These are phyloP conservation scores for Nettapus auritus DNA, from an alignment of 2,113 vertebrate species.

Conservation along the genomic window DNA sequence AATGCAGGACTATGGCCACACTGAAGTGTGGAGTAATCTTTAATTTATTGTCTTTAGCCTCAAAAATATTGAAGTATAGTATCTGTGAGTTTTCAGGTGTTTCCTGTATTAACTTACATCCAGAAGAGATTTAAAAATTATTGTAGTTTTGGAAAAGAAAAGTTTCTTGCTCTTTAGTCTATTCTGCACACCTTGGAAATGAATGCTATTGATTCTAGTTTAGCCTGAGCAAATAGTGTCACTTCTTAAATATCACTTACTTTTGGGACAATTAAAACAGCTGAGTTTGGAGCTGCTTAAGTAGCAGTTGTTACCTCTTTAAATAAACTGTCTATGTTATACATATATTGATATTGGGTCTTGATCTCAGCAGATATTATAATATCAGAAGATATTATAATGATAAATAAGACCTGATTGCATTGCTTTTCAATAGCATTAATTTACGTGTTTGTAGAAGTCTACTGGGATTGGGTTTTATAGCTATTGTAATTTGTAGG, in stretches of 20 bases:
- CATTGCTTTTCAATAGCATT: constrained; percentile 77
- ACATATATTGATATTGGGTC: constrained; percentile 60
- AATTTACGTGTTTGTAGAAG: constrained; percentile 81
- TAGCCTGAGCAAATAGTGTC: constrained; percentile 42
- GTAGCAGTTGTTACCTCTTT: constrained; percentile 67
- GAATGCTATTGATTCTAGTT: constrained; percentile 3
- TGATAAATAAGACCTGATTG: constrained; percentile 81
- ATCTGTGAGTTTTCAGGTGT: constrained; percentile 9
- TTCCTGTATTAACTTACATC: constrained; percentile 11
- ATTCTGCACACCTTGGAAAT: not conserved
- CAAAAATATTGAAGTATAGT: not conserved
- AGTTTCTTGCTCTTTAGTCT: constrained; percentile 51
- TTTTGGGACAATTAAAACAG: constrained; percentile 69
- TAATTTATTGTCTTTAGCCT: not conserved
- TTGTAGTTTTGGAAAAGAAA: constrained; percentile 58
- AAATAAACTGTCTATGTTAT: constrained; percentile 65
- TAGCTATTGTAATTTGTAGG: constrained; percentile 67
- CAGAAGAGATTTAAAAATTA: constrained; percentile 43
- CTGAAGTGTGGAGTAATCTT: not conserved
- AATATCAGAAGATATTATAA: constrained; percentile 75
- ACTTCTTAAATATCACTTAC: constrained; percentile 48
- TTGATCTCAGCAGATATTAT: constrained; percentile 76
- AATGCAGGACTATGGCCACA: not conserved
- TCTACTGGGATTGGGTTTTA: constrained; percentile 75
- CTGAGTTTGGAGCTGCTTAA: constrained; percentile 55